These are phyloP conservation scores for Cordylochernes scorpioides DNA, from an alignment of 2,888 invertebrate species.

Conservation along the genomic window DNA sequence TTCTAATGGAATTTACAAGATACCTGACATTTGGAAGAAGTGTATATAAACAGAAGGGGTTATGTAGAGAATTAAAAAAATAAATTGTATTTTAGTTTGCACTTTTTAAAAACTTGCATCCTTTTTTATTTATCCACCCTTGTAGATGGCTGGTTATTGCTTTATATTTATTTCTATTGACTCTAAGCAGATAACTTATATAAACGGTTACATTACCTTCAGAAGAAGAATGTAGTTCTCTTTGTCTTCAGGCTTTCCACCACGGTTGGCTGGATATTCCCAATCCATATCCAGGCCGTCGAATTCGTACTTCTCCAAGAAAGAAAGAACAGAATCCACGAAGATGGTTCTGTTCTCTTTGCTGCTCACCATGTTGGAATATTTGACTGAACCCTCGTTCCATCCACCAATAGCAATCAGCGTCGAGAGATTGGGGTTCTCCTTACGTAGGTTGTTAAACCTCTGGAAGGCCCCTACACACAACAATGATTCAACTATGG, in stretches of 20 bases:
- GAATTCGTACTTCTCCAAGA: slow-evolving; percentile 26
- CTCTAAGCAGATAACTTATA: not conserved
- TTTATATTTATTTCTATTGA: not conserved
- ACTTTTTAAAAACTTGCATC: too few relatives aligned
- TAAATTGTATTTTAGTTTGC: too few relatives aligned
- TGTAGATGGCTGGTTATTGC: too few relatives aligned
- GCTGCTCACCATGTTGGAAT: slow-evolving; percentile 22
- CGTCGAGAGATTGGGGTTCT: slow-evolving; percentile 11
- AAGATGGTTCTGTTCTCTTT: slow-evolving; percentile 23
- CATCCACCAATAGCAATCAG: slow-evolving; percentile 34
- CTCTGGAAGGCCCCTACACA: slow-evolving; percentile 12
- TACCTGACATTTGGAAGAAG: too few relatives aligned
- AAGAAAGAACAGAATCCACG: slow-evolving; percentile 37
- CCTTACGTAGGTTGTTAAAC: slow-evolving; percentile 11
- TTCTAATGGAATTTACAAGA: too few relatives aligned
- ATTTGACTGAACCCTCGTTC: slow-evolving; percentile 21
- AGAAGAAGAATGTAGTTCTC: slow-evolving; percentile 10
- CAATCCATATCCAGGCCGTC: slow-evolving; percentile 22
- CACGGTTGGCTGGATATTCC: slow-evolving; percentile 24
- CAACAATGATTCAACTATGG: too few relatives aligned
- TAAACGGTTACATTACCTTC: slow-evolving; percentile 4
- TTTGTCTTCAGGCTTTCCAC: slow-evolving; percentile 11
- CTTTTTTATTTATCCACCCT: too few relatives aligned
- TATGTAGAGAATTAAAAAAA: too few relatives aligned
- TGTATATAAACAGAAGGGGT: too few relatives aligned